Percentiles rank a stretch among this genome's conserved stretches.
Evolutionary conservation across 2,888 invertebrate genomes (phyloP).

Genomic region (Gnatocerus cornutus): DNA sequence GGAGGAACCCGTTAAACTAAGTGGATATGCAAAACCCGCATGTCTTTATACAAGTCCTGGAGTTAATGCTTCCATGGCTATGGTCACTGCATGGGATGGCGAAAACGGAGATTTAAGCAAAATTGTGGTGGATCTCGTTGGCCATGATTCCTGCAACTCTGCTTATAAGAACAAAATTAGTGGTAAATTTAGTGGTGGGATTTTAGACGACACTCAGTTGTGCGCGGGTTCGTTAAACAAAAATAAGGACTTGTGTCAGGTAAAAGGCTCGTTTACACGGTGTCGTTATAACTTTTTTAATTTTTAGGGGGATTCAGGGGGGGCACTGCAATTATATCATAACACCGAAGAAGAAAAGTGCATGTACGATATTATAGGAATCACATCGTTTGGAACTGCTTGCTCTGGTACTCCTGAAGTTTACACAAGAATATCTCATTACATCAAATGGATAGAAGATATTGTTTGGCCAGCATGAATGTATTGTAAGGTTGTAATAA

Average conservation of each 20-base stretch:
- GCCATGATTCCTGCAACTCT: constrained; percentile 62
- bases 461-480: constrained; percentile 72
- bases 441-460: constrained; percentile 73
- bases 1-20: constrained; percentile 64
- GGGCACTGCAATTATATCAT: constrained; percentile 73
- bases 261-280: constrained; percentile 53
- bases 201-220: constrained; percentile 71
- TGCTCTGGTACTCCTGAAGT: constrained; percentile 71
- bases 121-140: constrained; percentile 71
- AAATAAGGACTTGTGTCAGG: constrained; percentile 73
- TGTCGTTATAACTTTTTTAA: constrained; percentile 44
- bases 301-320: constrained; percentile 78
- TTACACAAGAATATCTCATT: constrained; percentile 72
- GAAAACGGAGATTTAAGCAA: constrained; percentile 69
- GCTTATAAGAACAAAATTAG: constrained; percentile 57
- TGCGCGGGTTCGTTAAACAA: constrained; percentile 48
- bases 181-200: constrained; percentile 67
- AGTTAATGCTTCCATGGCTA: too few relatives aligned
- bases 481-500: too few relatives aligned
- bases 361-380: constrained; percentile 71
- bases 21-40: constrained; percentile 70
- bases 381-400: constrained; percentile 71
- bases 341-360: constrained; percentile 66
- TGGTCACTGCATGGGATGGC: constrained; percentile 67
- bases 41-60: constrained; percentile 69